phyloP scores from a whole-genome alignment of 2,113 vertebrate genomes.

The Pogona vitticeps region DNA sequence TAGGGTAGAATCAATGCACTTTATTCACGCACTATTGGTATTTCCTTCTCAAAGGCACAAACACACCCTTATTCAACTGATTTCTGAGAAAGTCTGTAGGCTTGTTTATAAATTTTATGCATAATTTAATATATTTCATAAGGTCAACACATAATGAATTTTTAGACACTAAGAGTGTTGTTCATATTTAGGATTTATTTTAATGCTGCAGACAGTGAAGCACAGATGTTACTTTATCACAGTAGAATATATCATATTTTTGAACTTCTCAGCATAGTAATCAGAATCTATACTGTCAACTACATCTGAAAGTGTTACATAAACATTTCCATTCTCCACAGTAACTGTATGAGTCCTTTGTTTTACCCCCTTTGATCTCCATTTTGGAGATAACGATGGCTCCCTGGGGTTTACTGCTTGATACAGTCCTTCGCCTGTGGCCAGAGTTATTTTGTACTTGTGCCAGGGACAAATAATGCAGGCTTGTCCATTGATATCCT shows the following conservation, averaged over 20 bases:
- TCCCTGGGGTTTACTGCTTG: constrained; percentile 78
- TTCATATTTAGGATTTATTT: background rate
- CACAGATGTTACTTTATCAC: constrained; percentile 20
- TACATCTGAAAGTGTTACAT: constrained; percentile 80
- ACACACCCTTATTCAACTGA: background rate
- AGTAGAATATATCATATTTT: constrained; percentile 67
- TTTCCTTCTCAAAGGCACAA: constrained; percentile 16
- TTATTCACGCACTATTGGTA: background rate
- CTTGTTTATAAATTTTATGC: background rate
- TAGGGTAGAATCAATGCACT: background rate
- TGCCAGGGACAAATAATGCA: constrained; percentile 95
- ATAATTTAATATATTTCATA: background rate
- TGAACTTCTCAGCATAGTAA: constrained; percentile 87
- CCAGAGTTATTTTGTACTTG: constrained; percentile 89
- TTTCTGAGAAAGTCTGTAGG: background rate
- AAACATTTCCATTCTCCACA: constrained; percentile 80
- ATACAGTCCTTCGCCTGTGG: constrained; percentile 88
- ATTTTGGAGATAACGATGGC: constrained; percentile 72
- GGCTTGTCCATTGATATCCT: constrained; percentile 85
- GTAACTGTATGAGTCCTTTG: constrained; percentile 86
- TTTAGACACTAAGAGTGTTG: background rate
- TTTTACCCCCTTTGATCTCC: constrained; percentile 91
- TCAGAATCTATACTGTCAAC: constrained; percentile 83
- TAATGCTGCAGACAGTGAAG: background rate
- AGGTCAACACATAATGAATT: background rate